These are phyloP conservation scores for Semaprochilodus insignis DNA, from an alignment of 2,797 vertebrate genomes.

Conservation along the genomic window DNA sequence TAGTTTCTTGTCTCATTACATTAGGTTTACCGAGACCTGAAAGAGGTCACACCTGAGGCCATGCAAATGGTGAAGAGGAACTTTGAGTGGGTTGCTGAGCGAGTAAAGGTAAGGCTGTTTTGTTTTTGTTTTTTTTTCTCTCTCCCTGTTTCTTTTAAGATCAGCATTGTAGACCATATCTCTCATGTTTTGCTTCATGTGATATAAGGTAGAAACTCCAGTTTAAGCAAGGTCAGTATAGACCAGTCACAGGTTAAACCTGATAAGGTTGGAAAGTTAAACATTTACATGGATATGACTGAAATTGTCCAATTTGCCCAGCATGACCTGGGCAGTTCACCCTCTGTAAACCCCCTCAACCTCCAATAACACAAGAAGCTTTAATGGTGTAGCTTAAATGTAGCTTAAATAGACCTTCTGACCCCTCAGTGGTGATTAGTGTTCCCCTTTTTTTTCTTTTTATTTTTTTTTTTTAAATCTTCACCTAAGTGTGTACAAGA, in stretches of 20 bases:
- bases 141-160: not conserved
- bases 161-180: not conserved
- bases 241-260: not conserved
- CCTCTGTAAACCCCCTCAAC: not conserved
- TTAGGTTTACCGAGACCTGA: constrained; percentile 94
- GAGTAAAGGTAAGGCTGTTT: constrained; percentile 86
- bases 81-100: constrained; percentile 98
- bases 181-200: not conserved
- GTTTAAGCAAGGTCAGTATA: not conserved
- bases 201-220: not conserved
- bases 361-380: not conserved
- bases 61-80: constrained; percentile 97
- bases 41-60: constrained; percentile 96
- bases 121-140: not conserved
- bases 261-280: not conserved
- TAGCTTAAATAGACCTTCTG: no score
- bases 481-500: no score
- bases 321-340: not conserved
- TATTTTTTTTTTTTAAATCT: no score
- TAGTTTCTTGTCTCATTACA: not conserved
- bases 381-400: no score
- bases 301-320: constrained; percentile 13
- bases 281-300: constrained; percentile 16
- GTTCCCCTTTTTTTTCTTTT: no score
- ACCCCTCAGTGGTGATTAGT: no score